Evolutionary conservation across 2,797 vertebrate species (phyloP).

Genomic region (Tamandua tetradactyla): DNA sequence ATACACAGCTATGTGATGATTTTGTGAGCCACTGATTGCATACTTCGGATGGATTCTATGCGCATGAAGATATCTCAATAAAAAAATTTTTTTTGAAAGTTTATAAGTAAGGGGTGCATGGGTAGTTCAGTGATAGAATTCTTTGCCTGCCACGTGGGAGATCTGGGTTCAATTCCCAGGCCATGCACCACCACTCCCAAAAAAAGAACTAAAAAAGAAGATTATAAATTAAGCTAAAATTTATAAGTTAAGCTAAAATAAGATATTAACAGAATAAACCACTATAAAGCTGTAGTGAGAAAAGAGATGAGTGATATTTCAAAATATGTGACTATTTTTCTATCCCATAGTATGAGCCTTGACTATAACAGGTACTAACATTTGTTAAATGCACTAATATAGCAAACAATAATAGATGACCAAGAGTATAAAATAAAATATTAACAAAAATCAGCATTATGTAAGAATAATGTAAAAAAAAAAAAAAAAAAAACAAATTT

Average conservation of each 20-base stretch:
- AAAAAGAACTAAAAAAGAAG: too few species aligned
- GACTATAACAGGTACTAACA: not conserved
- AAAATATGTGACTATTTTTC: constrained; percentile 30
- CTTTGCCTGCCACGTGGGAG: too few species aligned
- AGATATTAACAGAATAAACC: constrained; percentile 10
- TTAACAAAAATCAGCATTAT: not conserved
- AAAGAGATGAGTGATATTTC: not conserved
- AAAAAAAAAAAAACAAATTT: not conserved
- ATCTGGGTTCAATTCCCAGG: too few species aligned
- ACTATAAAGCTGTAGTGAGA: not conserved
- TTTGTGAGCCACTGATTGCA: too few species aligned
- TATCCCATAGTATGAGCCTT: not conserved
- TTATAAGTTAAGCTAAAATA: constrained; percentile 51
- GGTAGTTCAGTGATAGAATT: too few species aligned
- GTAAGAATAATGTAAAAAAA: not conserved
- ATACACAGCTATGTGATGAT: too few species aligned
- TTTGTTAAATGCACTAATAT: not conserved
- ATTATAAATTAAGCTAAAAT: too few species aligned
- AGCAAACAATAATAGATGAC: not conserved
- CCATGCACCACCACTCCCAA: too few species aligned
- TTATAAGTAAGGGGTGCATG: too few species aligned
- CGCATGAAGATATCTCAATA: too few species aligned
- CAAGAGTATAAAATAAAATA: not conserved
- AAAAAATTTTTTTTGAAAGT: too few species aligned
- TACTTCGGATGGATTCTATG: too few species aligned